phyloP scores from a whole-genome alignment of 1,140 invertebrate genomes.

The Tetragonula clypearis region DNA sequence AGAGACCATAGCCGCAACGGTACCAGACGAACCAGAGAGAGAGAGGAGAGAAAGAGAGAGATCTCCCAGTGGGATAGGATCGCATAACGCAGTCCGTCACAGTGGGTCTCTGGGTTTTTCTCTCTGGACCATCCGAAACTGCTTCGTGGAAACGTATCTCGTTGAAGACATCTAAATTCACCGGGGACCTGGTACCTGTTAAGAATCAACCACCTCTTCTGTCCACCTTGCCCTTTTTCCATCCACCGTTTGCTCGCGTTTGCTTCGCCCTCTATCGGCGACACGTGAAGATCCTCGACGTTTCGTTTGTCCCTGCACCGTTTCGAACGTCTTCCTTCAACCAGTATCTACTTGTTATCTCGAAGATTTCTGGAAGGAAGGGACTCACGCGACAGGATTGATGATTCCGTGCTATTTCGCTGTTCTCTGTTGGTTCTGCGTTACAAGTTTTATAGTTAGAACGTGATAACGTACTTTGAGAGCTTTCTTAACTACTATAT shows the following conservation, averaged over 20 bases:
- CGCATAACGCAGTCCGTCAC: slow-evolving; percentile 59
- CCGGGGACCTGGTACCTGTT: slow-evolving; percentile 54
- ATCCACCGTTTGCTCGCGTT: not conserved
- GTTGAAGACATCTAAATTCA: slow-evolving; percentile 56
- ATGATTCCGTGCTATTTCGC: not conserved
- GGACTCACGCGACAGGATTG: not conserved
- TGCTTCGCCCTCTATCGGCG: not conserved
- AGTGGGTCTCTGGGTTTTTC: slow-evolving; percentile 55
- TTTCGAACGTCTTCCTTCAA: not conserved
- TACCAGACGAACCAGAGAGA: slow-evolving; percentile 24
- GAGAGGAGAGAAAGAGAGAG: slow-evolving; percentile 7
- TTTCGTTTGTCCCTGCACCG: not conserved
- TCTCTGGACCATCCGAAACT: slow-evolving; percentile 56
- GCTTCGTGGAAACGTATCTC: slow-evolving; percentile 66
- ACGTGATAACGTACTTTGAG: not conserved
- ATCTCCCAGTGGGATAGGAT: slow-evolving; percentile 64
- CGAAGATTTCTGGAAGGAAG: slow-evolving; percentile 1
- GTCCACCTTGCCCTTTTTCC: slow-evolving; percentile 3
- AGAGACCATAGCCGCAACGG: slow-evolving; percentile 64
- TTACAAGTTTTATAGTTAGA: not conserved
- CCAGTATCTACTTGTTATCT: not conserved
- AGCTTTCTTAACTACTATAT: not conserved
- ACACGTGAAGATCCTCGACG: not conserved
- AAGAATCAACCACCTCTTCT: slow-evolving; percentile 35
- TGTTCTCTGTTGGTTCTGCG: not conserved